phyloP scores from a whole-genome alignment of 2,113 vertebrate species.

The Arvicanthis niloticus region DNA sequence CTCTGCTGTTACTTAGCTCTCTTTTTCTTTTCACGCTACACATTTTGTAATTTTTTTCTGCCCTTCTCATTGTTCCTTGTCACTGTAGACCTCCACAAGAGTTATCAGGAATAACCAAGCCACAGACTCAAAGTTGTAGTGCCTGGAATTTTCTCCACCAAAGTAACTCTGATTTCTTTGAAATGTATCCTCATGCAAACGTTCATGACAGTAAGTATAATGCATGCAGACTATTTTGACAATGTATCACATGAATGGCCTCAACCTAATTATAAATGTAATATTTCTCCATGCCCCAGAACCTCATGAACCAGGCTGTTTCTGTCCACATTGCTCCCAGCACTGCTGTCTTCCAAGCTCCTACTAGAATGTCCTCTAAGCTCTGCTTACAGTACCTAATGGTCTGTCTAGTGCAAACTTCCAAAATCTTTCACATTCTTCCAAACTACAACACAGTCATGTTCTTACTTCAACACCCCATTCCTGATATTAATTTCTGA shows the following conservation, averaged over 20 bases:
- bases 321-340: neutral
- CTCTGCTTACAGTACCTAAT: neutral
- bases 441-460: neutral
- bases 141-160: neutral
- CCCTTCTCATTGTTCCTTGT: neutral
- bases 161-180: neutral
- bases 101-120: neutral
- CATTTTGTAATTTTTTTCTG: neutral
- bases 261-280: neutral
- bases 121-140: too few relatives aligned
- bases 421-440: neutral
- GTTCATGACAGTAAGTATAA: neutral
- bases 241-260: neutral
- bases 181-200: too few relatives aligned
- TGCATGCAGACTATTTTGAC: neutral
- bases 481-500: neutral
- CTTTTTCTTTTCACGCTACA: neutral
- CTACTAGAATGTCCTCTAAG: neutral
- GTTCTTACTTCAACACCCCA: neutral
- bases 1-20: neutral
- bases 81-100: neutral
- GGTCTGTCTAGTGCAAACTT: neutral
- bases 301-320: too few relatives aligned
- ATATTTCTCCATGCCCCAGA: neutral
- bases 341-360: too few relatives aligned